A percentile compares a stretch with the other conserved stretches of the same genome.
These are phyloP conservation scores for Stenolophus ochropezus DNA, from an alignment of 2,888 invertebrate species.

Conservation along the genomic window DNA sequence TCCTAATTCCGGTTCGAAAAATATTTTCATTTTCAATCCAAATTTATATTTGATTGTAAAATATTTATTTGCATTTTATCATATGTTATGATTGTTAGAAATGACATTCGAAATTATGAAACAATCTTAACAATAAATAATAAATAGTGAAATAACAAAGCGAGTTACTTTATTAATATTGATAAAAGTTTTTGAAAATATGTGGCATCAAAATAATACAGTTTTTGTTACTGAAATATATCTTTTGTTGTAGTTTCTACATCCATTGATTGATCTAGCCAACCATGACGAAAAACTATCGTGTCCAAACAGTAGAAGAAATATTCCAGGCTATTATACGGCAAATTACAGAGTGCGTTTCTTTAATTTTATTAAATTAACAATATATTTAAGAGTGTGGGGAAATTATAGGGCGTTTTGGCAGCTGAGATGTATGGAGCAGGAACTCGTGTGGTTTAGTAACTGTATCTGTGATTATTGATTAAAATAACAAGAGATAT, in stretches of 20 bases:
- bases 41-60: too few species aligned
- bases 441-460: conserved; percentile 49
- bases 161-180: too few species aligned
- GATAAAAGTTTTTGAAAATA: too few species aligned
- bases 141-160: too few species aligned
- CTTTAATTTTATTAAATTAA: conserved; percentile 46
- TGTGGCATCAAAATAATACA: background rate
- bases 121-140: too few species aligned
- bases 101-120: too few species aligned
- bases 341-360: conserved; percentile 28
- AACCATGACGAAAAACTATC: conserved; percentile 9
- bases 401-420: conserved; percentile 29
- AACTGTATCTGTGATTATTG: conserved; percentile 55
- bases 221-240: background rate
- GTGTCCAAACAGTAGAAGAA: conserved; percentile 18
- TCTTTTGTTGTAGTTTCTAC: background rate
- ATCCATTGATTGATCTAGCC: background rate
- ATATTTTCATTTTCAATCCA: too few species aligned
- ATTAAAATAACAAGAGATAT: conserved; percentile 50
- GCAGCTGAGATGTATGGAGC: conserved; percentile 31
- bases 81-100: too few species aligned
- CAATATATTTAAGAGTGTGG: conserved; percentile 19
- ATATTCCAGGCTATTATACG: conserved; percentile 14
- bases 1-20: too few species aligned
- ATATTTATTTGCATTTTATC: too few species aligned